Conservation (phyloP, 2,113 vertebrate genomes). For the Orientallactaga bullata region DNA sequence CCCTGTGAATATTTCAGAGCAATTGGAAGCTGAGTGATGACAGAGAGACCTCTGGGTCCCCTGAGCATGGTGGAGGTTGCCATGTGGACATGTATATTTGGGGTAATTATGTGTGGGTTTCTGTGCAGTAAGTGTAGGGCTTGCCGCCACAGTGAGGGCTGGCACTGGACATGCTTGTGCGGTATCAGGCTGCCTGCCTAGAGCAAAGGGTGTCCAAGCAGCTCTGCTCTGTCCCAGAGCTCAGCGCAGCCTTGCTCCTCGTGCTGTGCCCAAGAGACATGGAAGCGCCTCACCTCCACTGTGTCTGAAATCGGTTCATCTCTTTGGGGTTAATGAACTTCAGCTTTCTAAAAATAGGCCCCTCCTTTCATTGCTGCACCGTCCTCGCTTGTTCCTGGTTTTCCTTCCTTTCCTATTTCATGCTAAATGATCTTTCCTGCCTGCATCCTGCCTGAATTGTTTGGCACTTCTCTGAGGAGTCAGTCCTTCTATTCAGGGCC, state of each 20-base stretch:
- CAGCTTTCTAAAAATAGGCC: not conserved
- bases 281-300: too few relatives aligned
- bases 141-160: rapidly evolving
- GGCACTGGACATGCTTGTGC: not conserved
- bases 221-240: rapidly evolving
- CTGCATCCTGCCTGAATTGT: rapidly evolving
- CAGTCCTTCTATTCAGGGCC: not conserved
- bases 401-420: not conserved
- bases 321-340: not conserved
- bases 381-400: not conserved
- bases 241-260: rapidly evolving
- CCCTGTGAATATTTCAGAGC: rapidly evolving
- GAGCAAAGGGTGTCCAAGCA: rapidly evolving
- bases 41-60: rapidly evolving
- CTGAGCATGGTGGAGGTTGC: rapidly evolving
- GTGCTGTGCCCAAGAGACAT: rapidly evolving
- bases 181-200: not conserved
- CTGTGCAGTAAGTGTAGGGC: rapidly evolving
- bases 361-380: not conserved
- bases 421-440: not conserved
- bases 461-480: not conserved
- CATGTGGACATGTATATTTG: rapidly evolving
- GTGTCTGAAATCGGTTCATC: rapidly evolving
- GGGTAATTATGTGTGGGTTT: rapidly evolving
- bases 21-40: rapidly evolving